Base-by-base conservation (phyloP, 2,888 invertebrate genomes). In the Hylaea fasciaria region DNA sequence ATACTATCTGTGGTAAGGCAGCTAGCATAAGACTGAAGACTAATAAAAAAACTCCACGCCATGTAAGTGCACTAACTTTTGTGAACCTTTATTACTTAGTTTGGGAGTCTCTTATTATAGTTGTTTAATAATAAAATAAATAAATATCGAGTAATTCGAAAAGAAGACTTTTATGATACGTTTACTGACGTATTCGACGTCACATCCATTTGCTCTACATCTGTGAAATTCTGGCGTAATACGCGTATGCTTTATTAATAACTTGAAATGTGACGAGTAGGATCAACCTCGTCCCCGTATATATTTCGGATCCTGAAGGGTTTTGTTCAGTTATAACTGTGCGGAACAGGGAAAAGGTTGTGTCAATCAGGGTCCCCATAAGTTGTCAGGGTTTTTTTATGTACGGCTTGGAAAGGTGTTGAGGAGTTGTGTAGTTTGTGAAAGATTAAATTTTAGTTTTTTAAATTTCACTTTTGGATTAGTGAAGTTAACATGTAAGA, bases 231-330 rank as follows among this genome's bases (percentile, higher is more conserved):
- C 47, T 22, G 16, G 9, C 39, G 17, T 22, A 22, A 22, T 59
- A 55, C 29, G 56, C 11, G 14, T 47, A 55, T 37, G 56, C 11
- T 22, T 47, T 61, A 61, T 61, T 56, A 51, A 51, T 55, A 61
- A 47, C 28, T 17, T 29, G 40, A 56, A 61, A 51, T 56, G 46
- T 61, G 45, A 40, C 55, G 65, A 57, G 60, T 65, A 62, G 58
- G 54, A 44, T 32, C 32, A 32, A 2, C 3, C 3, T 69, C 13
- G 37, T 12, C 45, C 16, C 56, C 52, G 64, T 73, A 73, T 74
- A 74, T 72, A 75, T 63, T 57, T 46, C 35, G 51, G 53, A 49
- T 57, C 59, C 41, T 49, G n/a, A 35, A 53, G 59, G 54, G 41
- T 65, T 62, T 39, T 29, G 14, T 45, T 65, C 70, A 74, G 70